Evolutionary conservation across 2,797 vertebrate genomes (phyloP), one percentile per base, ranked within the genome.

Genomic region (Oryzias sinensis): DNA sequence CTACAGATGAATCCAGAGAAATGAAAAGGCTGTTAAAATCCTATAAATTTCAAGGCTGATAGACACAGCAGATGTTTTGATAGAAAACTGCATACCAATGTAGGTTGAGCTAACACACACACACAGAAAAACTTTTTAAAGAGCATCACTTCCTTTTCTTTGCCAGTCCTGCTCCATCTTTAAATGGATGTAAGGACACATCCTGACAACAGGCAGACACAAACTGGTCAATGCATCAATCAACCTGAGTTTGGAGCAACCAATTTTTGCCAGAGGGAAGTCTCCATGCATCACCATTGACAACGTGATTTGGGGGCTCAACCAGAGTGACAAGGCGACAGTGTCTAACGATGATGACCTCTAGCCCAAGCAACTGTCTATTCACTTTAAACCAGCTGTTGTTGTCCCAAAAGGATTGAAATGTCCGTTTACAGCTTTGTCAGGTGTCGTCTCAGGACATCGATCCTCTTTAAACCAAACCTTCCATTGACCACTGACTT

Each of bases 221-320:
- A 68, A 68, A 61, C 79, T 53, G 63, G 64, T 66, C 70, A 61
- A 68, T 37, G 37, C 85, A 89, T 91, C 85, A 83, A 83, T 92
- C 88, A 90, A 73, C 46, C 27, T 56, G 43, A 79, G 77, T 86
- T 88, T 78, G 72, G 74, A 85, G 77, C 60, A 80, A 89, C 78
- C 81, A 88, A 89, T 90, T 88, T 86, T 83, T 87, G 74, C 82
- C 75, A 65, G 60, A 42, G 76, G 64, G 64, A 77, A 76, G 84
- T 86, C 74, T 85, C 72, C 18, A 88, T 89, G 79, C 72, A 90
- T 92, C 87, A 90, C 84, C 87, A 88, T 81, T 89, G 88, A 90
- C 87, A 89, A 86, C 78, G 80, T 88, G 87, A 90, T 90, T 88
- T 88, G 87, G 74, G 54, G 76, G 60, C 43, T 68, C 68, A 71